A percentile compares a stretch with the other conserved stretches of the same genome.
Conservation (phyloP, 2,113 vertebrate genomes). For the Illadopsis cleaveri region DNA sequence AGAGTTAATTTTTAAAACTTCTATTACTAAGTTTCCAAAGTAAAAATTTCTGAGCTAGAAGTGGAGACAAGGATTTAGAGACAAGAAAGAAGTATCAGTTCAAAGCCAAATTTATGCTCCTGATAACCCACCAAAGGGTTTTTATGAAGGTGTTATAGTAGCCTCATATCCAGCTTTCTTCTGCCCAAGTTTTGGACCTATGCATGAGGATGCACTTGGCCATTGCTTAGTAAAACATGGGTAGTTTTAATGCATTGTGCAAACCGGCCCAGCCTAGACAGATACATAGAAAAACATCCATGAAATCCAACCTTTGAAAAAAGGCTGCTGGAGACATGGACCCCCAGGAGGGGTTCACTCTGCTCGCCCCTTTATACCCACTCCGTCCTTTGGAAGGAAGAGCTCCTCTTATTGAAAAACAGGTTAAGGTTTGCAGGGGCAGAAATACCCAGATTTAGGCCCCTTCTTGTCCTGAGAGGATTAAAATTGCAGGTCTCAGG, state of each 20-base stretch:
- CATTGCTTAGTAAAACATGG: background rate
- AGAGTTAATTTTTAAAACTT: background rate
- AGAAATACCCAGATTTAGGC: background rate
- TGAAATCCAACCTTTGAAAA: background rate
- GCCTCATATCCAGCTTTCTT: background rate
- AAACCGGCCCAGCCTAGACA: background rate
- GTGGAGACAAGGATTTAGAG: background rate
- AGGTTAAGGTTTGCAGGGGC: background rate
- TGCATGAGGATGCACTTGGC: background rate
- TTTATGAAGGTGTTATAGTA: background rate
- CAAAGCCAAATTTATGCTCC: background rate
- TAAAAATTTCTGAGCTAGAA: background rate
- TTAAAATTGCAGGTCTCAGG: background rate
- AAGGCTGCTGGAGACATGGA: background rate
- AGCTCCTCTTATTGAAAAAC: background rate
- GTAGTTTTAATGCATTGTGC: background rate
- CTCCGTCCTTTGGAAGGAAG: background rate
- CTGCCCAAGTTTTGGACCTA: background rate
- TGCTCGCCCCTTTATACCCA: background rate
- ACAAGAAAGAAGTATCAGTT: background rate
- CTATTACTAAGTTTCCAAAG: background rate
- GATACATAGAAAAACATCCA: background rate
- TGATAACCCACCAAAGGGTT: background rate
- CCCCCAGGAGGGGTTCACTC: background rate
- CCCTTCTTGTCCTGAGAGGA: background rate